These are phyloP conservation scores for Zoanthus gigantus DNA, from an alignment of 92 coral and sea anemone species.

Conservation along the genomic window DNA sequence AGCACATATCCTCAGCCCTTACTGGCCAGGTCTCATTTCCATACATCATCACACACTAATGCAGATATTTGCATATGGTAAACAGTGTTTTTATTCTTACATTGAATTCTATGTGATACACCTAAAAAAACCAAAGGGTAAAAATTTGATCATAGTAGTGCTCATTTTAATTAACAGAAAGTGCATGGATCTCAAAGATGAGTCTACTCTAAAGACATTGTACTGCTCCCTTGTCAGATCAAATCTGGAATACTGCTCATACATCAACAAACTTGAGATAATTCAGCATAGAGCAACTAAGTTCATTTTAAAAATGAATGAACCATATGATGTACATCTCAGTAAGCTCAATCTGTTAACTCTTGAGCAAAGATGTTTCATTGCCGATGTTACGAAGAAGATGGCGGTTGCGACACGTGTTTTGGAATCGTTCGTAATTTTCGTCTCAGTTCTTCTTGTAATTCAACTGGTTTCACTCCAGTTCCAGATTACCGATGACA, in stretches of 20 bases:
- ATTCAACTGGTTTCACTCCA: neutral
- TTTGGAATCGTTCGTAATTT: neutral
- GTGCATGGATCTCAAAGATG: constrained; percentile 50
- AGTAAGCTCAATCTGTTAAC: constrained; percentile 14
- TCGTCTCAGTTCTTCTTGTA: neutral
- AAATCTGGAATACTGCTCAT: constrained; percentile 50
- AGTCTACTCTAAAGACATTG: neutral
- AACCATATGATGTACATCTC: neutral
- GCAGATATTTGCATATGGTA: neutral
- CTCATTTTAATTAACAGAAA: constrained; percentile 19
- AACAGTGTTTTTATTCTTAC: neutral
- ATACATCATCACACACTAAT: constrained; percentile 21
- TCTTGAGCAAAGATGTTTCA: neutral
- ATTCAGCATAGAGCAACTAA: constrained; percentile 10
- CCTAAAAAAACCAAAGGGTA: too few relatives aligned
- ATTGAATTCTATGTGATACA: too few relatives aligned
- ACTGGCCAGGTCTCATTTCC: neutral
- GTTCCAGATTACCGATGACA: neutral
- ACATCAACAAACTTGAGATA: constrained; percentile 24
- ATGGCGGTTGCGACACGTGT: neutral
- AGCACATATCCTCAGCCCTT: too few relatives aligned
- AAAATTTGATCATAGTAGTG: too few relatives aligned
- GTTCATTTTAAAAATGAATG: too few relatives aligned
- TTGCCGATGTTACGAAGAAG: neutral
- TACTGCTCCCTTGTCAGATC: constrained; percentile 14